phyloP scores from a whole-genome alignment of 2,888 invertebrate genomes.

The Drosophila antonietae region DNA sequence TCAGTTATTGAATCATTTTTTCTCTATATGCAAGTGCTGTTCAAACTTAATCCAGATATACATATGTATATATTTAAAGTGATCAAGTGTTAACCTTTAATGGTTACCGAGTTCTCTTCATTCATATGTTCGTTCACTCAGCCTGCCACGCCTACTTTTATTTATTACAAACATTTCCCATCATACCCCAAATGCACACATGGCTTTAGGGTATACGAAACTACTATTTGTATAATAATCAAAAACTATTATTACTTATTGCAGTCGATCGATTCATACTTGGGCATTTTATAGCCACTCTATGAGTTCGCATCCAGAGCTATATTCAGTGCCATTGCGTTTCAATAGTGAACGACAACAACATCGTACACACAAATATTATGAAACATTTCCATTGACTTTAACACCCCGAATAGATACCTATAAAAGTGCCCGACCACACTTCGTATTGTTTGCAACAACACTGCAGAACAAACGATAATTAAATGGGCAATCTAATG shows the following conservation, averaged over 20 bases:
- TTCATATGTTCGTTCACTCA: too few species aligned
- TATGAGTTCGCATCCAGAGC: conserved; percentile 8
- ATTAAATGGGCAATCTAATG: neutral
- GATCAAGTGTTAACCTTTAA: too few species aligned
- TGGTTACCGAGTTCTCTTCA: neutral
- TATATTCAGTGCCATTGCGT: conserved; percentile 1
- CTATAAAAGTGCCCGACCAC: conserved; percentile 10
- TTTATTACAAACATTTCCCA: neutral
- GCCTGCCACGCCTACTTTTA: neutral
- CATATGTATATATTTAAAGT: neutral
- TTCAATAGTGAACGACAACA: conserved; percentile 17
- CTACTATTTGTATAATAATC: neutral
- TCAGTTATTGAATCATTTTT: too few species aligned
- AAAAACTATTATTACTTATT: conserved; percentile 1
- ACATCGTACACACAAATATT: conserved; percentile 36
- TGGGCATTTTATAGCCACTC: neutral
- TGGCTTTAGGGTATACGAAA: neutral
- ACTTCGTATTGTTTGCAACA: conserved; percentile 6
- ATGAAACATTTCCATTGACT: conserved; percentile 62
- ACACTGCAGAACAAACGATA: conserved; percentile 28
- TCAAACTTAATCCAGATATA: too few species aligned
- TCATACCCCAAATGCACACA: neutral
- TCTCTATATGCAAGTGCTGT: neutral
- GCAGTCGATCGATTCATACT: conserved; percentile 4
- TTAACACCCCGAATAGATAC: conserved; percentile 24